These are phyloP conservation scores for Drosophila phalerata DNA, from an alignment of 2,888 invertebrate genomes.

Conservation along the genomic window DNA sequence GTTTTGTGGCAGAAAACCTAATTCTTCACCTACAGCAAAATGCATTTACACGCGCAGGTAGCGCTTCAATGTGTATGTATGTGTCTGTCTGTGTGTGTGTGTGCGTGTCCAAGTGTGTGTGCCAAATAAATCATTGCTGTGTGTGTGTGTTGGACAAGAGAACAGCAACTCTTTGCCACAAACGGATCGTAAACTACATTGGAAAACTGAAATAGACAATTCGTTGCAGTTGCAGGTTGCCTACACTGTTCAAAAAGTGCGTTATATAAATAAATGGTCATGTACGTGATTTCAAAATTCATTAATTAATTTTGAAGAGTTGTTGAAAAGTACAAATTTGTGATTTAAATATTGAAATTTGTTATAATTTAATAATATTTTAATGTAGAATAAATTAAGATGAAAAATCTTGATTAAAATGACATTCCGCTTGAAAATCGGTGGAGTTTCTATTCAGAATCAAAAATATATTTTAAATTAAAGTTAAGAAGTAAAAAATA, in stretches of 20 bases:
- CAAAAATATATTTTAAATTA: no score
- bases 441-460: no score
- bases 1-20: conserved; percentile 19
- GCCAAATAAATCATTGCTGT: conserved; percentile 78
- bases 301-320: neutral
- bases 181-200: conserved; percentile 75
- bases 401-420: no score
- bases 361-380: no score
- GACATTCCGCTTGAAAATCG: no score
- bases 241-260: neutral
- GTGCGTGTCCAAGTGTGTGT: conserved; percentile 55
- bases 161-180: conserved; percentile 57
- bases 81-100: conserved; percentile 18
- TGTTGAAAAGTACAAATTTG: no score
- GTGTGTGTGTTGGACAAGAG: conserved; percentile 65
- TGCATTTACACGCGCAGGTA: conserved; percentile 71
- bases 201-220: conserved; percentile 79
- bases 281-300: neutral
- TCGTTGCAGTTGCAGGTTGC: conserved; percentile 44
- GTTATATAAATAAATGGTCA: neutral
- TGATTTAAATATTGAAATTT: no score
- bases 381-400: no score
- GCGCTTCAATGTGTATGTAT: conserved; percentile 17
- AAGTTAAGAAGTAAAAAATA: no score
- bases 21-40: conserved; percentile 70